phyloP scores from a whole-genome alignment of 2,888 invertebrate species.

The Idaea straminata region DNA sequence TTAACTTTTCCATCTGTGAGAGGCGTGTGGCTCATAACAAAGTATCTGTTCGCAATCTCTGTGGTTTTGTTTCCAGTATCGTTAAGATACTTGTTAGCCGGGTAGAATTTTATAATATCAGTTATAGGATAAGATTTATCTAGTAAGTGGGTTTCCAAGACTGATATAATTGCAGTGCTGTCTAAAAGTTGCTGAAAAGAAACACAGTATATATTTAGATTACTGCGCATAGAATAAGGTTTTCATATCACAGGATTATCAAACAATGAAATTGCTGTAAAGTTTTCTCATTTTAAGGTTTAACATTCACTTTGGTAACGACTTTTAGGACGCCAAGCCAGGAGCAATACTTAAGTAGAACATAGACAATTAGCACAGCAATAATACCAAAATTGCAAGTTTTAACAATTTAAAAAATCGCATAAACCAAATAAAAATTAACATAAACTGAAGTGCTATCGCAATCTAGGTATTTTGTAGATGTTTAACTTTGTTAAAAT shows the following conservation, averaged over 20 bases:
- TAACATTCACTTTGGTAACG: too few relatives aligned
- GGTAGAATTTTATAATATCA: slow-evolving; percentile 89
- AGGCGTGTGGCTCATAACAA: slow-evolving; percentile 87
- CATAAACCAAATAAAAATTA: too few relatives aligned
- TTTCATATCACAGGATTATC: background rate
- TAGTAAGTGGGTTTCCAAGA: slow-evolving; percentile 87
- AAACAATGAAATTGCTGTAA: too few relatives aligned
- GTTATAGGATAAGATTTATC: slow-evolving; percentile 81
- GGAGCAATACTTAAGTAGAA: too few relatives aligned
- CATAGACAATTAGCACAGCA: too few relatives aligned
- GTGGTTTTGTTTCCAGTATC: slow-evolving; percentile 83
- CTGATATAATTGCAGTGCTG: slow-evolving; percentile 95
- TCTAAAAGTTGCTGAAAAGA: slow-evolving; percentile 90
- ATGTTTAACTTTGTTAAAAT: too few relatives aligned
- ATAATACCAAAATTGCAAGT: too few relatives aligned
- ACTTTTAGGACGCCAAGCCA: too few relatives aligned
- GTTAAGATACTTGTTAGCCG: slow-evolving; percentile 83
- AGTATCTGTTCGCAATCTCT: slow-evolving; percentile 93
- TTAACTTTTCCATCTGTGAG: slow-evolving; percentile 72
- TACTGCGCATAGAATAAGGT: background rate
- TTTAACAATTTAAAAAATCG: too few relatives aligned
- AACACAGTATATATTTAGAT: slow-evolving; percentile 5
- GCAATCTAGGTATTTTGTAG: too few relatives aligned
- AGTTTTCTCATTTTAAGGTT: too few relatives aligned
- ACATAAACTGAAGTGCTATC: too few relatives aligned